These are phyloP conservation scores for Ernsta delagoae DNA, from an alignment of 2,888 invertebrate species.

Conservation along the genomic window DNA sequence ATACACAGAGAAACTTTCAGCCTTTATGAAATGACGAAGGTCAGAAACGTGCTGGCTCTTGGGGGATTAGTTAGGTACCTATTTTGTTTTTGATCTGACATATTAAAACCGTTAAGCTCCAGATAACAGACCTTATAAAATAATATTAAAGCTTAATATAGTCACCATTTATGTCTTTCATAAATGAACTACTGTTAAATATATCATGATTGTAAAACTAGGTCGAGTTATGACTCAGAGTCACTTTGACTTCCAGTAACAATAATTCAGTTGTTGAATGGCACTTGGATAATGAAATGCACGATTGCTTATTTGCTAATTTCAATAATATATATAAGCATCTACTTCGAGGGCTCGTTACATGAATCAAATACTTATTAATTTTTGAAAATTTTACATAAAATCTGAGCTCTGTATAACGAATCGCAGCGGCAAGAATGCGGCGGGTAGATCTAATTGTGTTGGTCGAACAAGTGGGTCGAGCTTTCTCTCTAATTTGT, in stretches of 20 bases:
- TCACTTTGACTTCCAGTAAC: constrained; percentile 30
- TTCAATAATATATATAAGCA: not conserved
- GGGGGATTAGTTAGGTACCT: too few relatives aligned
- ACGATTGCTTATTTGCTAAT: not conserved
- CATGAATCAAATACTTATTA: not conserved
- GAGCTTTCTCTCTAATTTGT: constrained; percentile 67
- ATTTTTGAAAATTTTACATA: not conserved
- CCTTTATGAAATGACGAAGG: too few relatives aligned
- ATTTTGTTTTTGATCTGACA: not conserved
- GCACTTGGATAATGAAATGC: constrained; percentile 16
- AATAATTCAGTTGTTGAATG: constrained; percentile 27
- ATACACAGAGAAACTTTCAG: too few relatives aligned
- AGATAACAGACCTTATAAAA: not conserved
- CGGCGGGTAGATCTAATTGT: constrained; percentile 49
- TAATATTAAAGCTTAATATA: constrained; percentile 1
- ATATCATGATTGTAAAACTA: constrained; percentile 21
- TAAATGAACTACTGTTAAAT: constrained; percentile 27
- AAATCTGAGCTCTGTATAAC: not conserved
- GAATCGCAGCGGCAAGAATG: not conserved
- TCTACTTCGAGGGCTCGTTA: not conserved
- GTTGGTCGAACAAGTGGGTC: constrained; percentile 59
- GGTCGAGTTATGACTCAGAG: constrained; percentile 34
- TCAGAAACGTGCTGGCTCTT: too few relatives aligned
- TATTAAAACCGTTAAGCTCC: not conserved
- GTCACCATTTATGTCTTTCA: not conserved